A percentile compares a stretch with the other conserved stretches of the same genome.
Evolutionary conservation across 1,140 invertebrate genomes (phyloP).

Genomic region (Araneus ventricosus): DNA sequence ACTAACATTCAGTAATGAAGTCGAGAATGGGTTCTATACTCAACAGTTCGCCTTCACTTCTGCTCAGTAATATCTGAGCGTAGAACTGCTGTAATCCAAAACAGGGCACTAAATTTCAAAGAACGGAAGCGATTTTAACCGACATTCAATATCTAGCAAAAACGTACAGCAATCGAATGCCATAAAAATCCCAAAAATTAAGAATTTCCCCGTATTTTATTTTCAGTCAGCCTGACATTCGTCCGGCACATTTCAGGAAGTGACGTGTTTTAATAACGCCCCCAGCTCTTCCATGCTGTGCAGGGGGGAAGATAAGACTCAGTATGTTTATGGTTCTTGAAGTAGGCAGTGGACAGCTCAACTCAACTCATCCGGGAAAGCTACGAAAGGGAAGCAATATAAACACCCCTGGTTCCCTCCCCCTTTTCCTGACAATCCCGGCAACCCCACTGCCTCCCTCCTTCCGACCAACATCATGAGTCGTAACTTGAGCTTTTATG

Average conservation of each 20-base stretch:
- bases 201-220: not conserved
- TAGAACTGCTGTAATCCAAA: too few species aligned
- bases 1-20: too few species aligned
- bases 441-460: not conserved
- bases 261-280: conserved; percentile 6
- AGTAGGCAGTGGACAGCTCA: conserved; percentile 31
- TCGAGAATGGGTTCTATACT: too few species aligned
- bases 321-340: conserved; percentile 45
- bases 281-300: not conserved
- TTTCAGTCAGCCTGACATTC: not conserved
- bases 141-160: not conserved
- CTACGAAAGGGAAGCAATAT: conserved; percentile 64
- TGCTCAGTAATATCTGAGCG: too few species aligned
- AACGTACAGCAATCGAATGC: not conserved
- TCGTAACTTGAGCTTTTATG: conserved; percentile 58
- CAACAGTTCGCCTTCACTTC: too few species aligned
- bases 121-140: too few species aligned
- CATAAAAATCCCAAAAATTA: not conserved
- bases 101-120: too few species aligned
- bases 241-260: not conserved
- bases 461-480: conserved; percentile 21
- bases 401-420: conserved; percentile 9
- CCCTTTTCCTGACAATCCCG: conserved; percentile 10
- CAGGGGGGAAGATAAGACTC: conserved; percentile 13
- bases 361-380: conserved; percentile 44